Evolutionary conservation across 2,113 vertebrate species (phyloP).

Genomic region (Falco punctatus): DNA sequence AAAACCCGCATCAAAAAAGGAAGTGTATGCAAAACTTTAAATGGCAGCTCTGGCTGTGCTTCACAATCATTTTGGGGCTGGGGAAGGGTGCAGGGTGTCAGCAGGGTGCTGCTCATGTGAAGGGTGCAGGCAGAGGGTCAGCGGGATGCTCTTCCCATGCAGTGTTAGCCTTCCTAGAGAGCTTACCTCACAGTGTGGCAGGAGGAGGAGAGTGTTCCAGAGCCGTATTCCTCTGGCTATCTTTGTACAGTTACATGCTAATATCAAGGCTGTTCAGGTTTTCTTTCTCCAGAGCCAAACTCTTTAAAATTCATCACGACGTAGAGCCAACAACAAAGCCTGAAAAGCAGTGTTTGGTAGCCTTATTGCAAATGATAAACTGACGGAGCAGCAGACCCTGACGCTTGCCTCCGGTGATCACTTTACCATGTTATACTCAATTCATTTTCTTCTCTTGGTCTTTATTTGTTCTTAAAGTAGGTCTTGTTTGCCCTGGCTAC

Average conservation of each 20-base stretch:
- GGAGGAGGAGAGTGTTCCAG: background rate
- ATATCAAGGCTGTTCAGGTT: background rate
- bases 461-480: conserved; percentile 56
- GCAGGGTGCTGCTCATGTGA: background rate
- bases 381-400: background rate
- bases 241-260: background rate
- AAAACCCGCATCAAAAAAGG: background rate
- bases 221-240: background rate
- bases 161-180: background rate
- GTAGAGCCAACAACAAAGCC: background rate
- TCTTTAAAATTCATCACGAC: background rate
- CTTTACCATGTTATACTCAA: background rate
- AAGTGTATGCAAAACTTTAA: background rate
- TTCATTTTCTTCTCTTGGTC: conserved; percentile 31
- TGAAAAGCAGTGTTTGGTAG: background rate
- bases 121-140: background rate
- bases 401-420: background rate
- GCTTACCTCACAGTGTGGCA: background rate
- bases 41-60: background rate
- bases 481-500: conserved; percentile 51
- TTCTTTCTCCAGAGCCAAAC: background rate
- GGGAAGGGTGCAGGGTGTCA: background rate
- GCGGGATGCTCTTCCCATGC: background rate
- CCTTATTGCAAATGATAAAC: background rate
- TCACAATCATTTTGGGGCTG: background rate